phyloP scores from a whole-genome alignment of 2,113 vertebrate genomes.

The Dasyurus viverrinus region DNA sequence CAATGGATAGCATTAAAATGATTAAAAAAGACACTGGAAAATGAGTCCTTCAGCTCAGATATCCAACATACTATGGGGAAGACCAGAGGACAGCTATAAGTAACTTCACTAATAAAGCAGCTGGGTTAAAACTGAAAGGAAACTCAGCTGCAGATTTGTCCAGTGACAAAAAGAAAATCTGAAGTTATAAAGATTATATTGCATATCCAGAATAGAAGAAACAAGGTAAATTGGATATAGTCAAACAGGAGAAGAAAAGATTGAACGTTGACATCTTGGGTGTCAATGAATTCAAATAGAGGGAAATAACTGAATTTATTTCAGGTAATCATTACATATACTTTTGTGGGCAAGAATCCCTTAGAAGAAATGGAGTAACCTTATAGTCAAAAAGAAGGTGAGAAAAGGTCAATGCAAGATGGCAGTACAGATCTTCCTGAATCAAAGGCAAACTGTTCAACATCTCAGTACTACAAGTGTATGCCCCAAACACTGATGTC shows the following conservation, averaged over 20 bases:
- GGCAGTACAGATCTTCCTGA: neutral
- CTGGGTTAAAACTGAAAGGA: neutral
- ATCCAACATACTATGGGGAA: neutral
- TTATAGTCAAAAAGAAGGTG: neutral
- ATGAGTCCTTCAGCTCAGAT: neutral
- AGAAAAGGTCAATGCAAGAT: neutral
- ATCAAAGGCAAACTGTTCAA: neutral
- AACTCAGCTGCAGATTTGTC: neutral
- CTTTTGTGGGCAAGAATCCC: neutral
- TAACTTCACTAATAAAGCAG: neutral
- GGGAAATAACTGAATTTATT: neutral
- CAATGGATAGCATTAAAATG: neutral
- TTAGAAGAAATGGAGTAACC: neutral
- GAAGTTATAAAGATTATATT: neutral
- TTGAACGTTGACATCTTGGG: neutral
- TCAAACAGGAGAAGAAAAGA: neutral
- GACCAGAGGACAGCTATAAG: neutral
- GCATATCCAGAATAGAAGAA: neutral
- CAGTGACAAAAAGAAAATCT: neutral
- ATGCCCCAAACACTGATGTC: neutral
- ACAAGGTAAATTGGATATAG: neutral
- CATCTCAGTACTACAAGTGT: neutral
- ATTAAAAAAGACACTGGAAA: neutral
- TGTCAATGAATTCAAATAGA: neutral
- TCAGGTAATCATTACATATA: neutral